Percentiles rank a stretch among this genome's conserved stretches.
These are phyloP conservation scores for Mythimna vitellina DNA, from an alignment of 2,888 invertebrate species.

Conservation along the genomic window DNA sequence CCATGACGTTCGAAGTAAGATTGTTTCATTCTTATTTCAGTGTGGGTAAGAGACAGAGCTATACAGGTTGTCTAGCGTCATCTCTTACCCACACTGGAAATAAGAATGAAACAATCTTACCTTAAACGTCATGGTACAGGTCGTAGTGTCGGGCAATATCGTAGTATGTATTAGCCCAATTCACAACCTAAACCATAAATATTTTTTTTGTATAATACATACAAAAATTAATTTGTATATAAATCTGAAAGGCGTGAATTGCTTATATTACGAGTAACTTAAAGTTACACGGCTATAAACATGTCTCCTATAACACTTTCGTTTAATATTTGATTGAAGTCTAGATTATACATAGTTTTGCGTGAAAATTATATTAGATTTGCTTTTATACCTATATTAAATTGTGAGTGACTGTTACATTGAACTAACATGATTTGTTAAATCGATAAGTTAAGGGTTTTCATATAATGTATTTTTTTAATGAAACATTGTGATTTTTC, in stretches of 20 bases:
- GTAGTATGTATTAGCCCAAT: no score
- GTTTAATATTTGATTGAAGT: slow-evolving; percentile 58
- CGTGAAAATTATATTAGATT: slow-evolving; percentile 66
- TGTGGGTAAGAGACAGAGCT: no score
- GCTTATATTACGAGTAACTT: neutral
- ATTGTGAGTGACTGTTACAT: slow-evolving; percentile 55
- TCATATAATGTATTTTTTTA: slow-evolving; percentile 21
- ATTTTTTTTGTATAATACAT: neutral
- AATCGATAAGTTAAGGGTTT: slow-evolving; percentile 45
- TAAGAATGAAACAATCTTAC: no score
- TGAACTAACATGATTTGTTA: slow-evolving; percentile 57
- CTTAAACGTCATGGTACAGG: no score
- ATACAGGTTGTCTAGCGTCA: no score
- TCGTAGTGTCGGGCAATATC: no score
- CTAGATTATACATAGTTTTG: slow-evolving; percentile 54
- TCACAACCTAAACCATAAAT: neutral
- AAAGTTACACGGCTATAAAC: slow-evolving; percentile 41
- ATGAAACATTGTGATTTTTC: slow-evolving; percentile 37
- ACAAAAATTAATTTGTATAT: neutral
- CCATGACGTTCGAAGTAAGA: no score
- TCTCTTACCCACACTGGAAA: no score
- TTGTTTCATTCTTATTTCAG: no score
- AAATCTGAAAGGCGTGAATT: neutral
- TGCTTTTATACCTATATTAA: slow-evolving; percentile 52
- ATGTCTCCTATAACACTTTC: slow-evolving; percentile 38